phyloP scores from a whole-genome alignment of 2,797 vertebrate species.

The Chelonia mydas region DNA sequence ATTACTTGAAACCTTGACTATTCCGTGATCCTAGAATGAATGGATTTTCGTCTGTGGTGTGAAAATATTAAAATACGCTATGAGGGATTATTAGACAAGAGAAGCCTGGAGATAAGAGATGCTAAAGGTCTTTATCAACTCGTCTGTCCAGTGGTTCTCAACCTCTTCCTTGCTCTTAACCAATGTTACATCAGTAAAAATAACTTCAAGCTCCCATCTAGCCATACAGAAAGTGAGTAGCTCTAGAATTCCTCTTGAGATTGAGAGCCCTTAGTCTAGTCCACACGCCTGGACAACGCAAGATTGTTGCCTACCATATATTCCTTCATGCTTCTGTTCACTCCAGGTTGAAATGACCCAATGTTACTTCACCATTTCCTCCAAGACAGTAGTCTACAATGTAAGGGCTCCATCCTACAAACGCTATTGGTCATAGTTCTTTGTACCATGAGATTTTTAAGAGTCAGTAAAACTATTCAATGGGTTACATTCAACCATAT shows the following conservation, averaged over 20 bases:
- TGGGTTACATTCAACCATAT: not conserved
- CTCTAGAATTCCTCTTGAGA: not conserved
- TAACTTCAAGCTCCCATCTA: not conserved
- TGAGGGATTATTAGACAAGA: not conserved
- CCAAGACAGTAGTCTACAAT: not conserved
- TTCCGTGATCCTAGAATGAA: not conserved
- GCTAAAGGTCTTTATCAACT: not conserved
- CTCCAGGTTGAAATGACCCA: not conserved
- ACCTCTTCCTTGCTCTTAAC: not conserved
- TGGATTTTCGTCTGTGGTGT: not conserved
- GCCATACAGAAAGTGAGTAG: not conserved
- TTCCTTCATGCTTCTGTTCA: not conserved
- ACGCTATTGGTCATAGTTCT: not conserved
- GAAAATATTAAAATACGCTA: not conserved
- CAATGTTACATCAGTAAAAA: not conserved
- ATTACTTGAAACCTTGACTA: not conserved
- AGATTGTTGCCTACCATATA: not conserved
- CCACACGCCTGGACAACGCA: not conserved
- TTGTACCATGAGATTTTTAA: not conserved
- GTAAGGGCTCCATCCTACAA: not conserved
- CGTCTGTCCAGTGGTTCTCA: not conserved
- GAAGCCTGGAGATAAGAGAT: not conserved
- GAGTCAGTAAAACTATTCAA: not conserved
- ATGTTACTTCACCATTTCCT: not conserved
- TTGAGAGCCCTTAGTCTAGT: not conserved